Evolutionary conservation across 2,797 vertebrate genomes (phyloP).

Genomic region (Leptatherina wallacei): DNA sequence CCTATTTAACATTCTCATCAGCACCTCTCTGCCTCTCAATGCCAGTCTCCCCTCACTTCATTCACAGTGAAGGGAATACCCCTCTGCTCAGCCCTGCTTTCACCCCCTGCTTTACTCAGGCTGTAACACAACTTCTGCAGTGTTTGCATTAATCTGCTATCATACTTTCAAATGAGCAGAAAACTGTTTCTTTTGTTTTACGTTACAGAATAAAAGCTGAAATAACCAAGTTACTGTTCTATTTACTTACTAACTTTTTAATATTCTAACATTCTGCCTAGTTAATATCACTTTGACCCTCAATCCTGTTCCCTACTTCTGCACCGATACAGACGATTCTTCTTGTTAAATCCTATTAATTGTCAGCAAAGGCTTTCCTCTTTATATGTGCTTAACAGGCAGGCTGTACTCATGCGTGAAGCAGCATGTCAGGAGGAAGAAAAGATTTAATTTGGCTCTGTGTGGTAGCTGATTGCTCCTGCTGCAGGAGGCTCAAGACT

Average conservation of each 20-base stretch:
- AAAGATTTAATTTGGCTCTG: conserved; percentile 38
- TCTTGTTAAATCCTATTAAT: conserved; percentile 34
- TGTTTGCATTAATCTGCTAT: conserved; percentile 48
- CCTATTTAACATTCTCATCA: conserved; percentile 76
- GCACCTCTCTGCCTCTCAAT: conserved; percentile 53
- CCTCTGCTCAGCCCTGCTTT: conserved; percentile 31
- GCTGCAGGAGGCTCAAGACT: conserved; percentile 22
- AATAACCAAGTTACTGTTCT: not conserved
- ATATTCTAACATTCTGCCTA: not conserved
- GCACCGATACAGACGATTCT: conserved; percentile 10
- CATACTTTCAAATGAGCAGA: conserved; percentile 11
- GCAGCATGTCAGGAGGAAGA: conserved; percentile 46
- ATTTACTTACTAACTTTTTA: no score
- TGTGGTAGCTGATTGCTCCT: conserved; percentile 32
- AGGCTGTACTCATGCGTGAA: conserved; percentile 35
- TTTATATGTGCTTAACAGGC: conserved; percentile 39
- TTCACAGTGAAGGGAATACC: conserved; percentile 58
- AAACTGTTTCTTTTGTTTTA: not conserved
- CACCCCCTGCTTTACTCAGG: conserved; percentile 30
- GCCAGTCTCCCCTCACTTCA: conserved; percentile 48
- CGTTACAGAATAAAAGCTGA: not conserved
- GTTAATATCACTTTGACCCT: conserved; percentile 9
- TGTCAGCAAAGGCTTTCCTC: conserved; percentile 30
- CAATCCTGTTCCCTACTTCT: conserved; percentile 5
- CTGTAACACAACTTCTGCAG: conserved; percentile 20